phyloP scores from a whole-genome alignment of 2,888 invertebrate species.

The Habrosyne pyritoides region DNA sequence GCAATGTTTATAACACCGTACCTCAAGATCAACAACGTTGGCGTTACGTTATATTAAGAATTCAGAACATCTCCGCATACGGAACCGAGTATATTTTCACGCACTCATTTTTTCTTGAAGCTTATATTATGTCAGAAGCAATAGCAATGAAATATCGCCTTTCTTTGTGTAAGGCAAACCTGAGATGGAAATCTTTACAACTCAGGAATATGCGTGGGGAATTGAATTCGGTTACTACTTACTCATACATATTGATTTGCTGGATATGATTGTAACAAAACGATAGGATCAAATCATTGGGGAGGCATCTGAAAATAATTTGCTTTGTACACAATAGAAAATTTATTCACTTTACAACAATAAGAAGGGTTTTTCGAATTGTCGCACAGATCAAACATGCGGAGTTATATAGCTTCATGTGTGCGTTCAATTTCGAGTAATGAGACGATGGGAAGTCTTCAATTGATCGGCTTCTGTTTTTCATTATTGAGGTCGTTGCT shows the following conservation, averaged over 20 bases:
- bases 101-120: constrained; percentile 1
- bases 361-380: neutral
- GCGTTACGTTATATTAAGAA: neutral
- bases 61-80: neutral
- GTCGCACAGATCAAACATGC: constrained; percentile 5
- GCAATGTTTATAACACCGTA: neutral
- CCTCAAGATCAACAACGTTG: neutral
- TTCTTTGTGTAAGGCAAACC: constrained; percentile 13
- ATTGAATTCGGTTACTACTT: neutral
- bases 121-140: constrained; percentile 21
- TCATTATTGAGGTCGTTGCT: too few species aligned
- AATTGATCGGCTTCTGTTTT: too few species aligned
- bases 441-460: neutral
- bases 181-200: constrained; percentile 8
- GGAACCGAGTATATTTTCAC: neutral
- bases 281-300: neutral
- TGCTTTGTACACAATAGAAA: neutral
- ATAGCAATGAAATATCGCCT: constrained; percentile 20
- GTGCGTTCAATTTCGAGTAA: too few species aligned
- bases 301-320: neutral
- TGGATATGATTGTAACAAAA: neutral
- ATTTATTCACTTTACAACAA: neutral
- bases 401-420: too few species aligned
- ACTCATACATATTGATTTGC: constrained; percentile 3
- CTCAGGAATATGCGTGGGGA: constrained; percentile 3